These are phyloP conservation scores for Neoniphon sammara DNA, from an alignment of 2,797 vertebrate species.

Conservation along the genomic window DNA sequence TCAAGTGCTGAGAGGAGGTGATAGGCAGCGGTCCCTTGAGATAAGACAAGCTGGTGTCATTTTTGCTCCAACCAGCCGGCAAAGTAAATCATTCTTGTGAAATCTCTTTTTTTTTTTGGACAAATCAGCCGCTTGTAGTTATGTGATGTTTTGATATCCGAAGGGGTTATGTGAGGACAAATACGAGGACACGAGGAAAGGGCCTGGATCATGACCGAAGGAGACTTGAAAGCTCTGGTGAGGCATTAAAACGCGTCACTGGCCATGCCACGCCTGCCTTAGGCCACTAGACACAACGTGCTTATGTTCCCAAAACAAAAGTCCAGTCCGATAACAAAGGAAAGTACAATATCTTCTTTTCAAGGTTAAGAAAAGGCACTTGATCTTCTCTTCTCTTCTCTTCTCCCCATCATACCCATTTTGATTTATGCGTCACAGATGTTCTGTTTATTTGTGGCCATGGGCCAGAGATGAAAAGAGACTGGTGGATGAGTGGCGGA, in stretches of 20 bases:
- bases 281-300: slow-evolving; percentile 18
- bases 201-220: slow-evolving; percentile 1
- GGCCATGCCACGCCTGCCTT: slow-evolving; percentile 25
- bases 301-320: slow-evolving; percentile 29
- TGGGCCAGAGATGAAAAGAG: slow-evolving; percentile 59
- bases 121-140: slow-evolving; percentile 19
- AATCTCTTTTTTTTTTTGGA: slow-evolving; percentile 42
- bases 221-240: slow-evolving; percentile 33
- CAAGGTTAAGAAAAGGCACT: neutral
- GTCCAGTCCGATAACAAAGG: slow-evolving; percentile 32
- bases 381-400: slow-evolving; percentile 3
- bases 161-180: neutral
- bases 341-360: slow-evolving; percentile 12
- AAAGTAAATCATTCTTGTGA: slow-evolving; percentile 37
- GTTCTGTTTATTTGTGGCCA: slow-evolving; percentile 55
- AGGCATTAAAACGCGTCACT: slow-evolving; percentile 52
- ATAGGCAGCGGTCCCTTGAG: slow-evolving; percentile 59
- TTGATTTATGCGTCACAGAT: slow-evolving; percentile 69
- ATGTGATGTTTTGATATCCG: neutral
- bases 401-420: slow-evolving; percentile 1
- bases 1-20: slow-evolving; percentile 58
- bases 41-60: slow-evolving; percentile 35
- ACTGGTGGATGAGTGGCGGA: slow-evolving; percentile 46
- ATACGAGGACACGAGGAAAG: slow-evolving; percentile 5
- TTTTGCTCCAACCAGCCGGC: slow-evolving; percentile 31